These are phyloP conservation scores for Andricus quercusramuli DNA, from an alignment of 2,888 invertebrate genomes.

Conservation along the genomic window DNA sequence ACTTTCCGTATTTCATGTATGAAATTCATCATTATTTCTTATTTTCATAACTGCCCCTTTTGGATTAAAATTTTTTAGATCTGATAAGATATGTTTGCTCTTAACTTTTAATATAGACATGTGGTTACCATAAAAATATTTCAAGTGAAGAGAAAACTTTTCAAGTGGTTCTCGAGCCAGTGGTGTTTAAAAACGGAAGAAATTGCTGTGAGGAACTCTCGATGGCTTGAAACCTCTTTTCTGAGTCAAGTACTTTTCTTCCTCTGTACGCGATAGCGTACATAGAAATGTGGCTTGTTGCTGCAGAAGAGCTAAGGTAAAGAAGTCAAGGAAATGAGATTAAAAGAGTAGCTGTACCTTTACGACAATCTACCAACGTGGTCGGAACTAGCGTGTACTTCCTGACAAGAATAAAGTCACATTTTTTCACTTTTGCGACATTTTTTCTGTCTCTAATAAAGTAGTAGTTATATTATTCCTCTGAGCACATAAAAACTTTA, in stretches of 20 bases:
- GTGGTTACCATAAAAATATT: not conserved
- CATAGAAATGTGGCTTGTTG: constrained; percentile 19
- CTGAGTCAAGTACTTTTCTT: constrained; percentile 1
- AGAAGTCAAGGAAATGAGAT: constrained; percentile 29
- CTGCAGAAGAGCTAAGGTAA: constrained; percentile 7
- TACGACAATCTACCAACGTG: constrained; percentile 3
- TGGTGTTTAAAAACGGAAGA: constrained; percentile 7
- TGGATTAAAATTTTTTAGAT: too few relatives aligned
- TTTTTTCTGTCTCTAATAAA: not conserved
- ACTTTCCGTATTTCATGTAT: too few relatives aligned
- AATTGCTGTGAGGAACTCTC: constrained; percentile 11
- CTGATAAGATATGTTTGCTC: too few relatives aligned
- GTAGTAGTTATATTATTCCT: not conserved
- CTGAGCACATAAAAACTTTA: not conserved
- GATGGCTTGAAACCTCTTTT: constrained; percentile 14
- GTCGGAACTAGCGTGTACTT: not conserved
- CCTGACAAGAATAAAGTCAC: not conserved
- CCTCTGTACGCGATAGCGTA: not conserved
- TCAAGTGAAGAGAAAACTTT: not conserved
- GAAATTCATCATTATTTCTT: too few relatives aligned
- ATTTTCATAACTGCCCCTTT: too few relatives aligned
- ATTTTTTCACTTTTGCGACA: not conserved
- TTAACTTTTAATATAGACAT: too few relatives aligned
- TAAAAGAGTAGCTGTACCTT: constrained; percentile 5
- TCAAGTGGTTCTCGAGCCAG: not conserved